Base-by-base conservation (phyloP, 2,113 vertebrate genomes). In the Eptesicus fuscus region DNA sequence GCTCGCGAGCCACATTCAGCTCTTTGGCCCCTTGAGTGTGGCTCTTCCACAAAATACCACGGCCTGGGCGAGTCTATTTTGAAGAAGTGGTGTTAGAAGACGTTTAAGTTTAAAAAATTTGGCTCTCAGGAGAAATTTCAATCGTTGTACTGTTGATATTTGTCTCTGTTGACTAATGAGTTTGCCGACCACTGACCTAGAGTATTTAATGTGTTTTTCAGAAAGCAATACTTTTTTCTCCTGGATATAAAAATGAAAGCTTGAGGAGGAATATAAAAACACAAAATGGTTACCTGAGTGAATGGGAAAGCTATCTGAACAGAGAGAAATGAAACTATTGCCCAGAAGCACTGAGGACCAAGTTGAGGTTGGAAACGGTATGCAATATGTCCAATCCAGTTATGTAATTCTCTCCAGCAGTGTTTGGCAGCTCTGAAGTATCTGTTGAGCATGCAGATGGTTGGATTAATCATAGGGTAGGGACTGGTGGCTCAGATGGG, bases 391-490 rank as follows among this genome's bases (percentile, higher is more conserved):
- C 6, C 49, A 67, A 51, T 40, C 61, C 25, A 49, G 59, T 85
- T 86, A 82, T 32, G 22, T 40, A 67, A 35, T 51, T 53, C 89
- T 78, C 69, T 53, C 61, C 74, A 93, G 59, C 37, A 56, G 40
- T 28, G 13, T 42, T 88, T 88, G 83, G 91, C 89, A 91, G 44
- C 32, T 53, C 67, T 61, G 32, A 53, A 83, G 22, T 67, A 89
- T 77, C 83, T 91, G 77, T 42, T 73, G 83, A 63, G 40, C 18
- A 93, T 74, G 61, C 95, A 96, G 91, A 96, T 82, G 89, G 83
- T 42, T 84, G 40, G 20, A 92, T 88, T 61, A 94, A 82, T 94
- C 85, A 83, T 17, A 84, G 67, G 28, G 71, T 83, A 61, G 53
- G 40, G 5, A 47, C 25, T 11, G 49, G 20, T 87, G 42, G 73